Percentiles rank a stretch among this genome's conserved stretches.
Evolutionary conservation across 1,140 invertebrate genomes (phyloP).

Genomic region (Drosophila guanche): DNA sequence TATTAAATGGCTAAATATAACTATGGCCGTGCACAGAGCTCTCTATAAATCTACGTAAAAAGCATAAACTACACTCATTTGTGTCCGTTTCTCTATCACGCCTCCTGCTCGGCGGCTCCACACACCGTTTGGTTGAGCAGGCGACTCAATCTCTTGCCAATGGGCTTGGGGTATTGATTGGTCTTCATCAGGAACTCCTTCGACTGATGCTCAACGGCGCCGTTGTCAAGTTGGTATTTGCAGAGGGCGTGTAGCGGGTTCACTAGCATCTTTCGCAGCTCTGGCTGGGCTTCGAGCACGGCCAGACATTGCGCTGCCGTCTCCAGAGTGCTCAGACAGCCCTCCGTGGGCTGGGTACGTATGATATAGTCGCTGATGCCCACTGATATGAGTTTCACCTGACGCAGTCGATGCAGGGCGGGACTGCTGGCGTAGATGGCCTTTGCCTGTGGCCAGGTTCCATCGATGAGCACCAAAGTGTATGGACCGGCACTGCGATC

Average conservation of each 20-base stretch:
- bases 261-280: constrained; percentile 88
- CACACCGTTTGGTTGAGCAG: constrained; percentile 82
- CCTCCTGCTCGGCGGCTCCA: constrained; percentile 22
- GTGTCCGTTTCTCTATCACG: constrained; percentile 31
- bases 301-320: constrained; percentile 92
- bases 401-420: constrained; percentile 87
- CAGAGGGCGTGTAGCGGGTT: constrained; percentile 92
- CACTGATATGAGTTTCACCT: constrained; percentile 90
- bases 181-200: constrained; percentile 95
- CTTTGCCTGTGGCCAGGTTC: constrained; percentile 97
- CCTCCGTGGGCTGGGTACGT: constrained; percentile 95
- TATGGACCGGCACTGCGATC: constrained; percentile 85
- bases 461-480: constrained; percentile 94
- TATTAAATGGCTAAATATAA: constrained; percentile 32
- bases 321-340: constrained; percentile 95
- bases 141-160: constrained; percentile 90
- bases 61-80: constrained; percentile 19
- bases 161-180: constrained; percentile 92
- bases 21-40: constrained; percentile 27
- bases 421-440: constrained; percentile 91
- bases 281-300: constrained; percentile 89
- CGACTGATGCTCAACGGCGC: constrained; percentile 95
- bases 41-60: constrained; percentile 7
- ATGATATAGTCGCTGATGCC: constrained; percentile 94
- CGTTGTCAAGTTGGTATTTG: constrained; percentile 93